Evolutionary conservation across 2,888 invertebrate genomes (phyloP).

Genomic region (Parapristionchus giblindavisi): DNA sequence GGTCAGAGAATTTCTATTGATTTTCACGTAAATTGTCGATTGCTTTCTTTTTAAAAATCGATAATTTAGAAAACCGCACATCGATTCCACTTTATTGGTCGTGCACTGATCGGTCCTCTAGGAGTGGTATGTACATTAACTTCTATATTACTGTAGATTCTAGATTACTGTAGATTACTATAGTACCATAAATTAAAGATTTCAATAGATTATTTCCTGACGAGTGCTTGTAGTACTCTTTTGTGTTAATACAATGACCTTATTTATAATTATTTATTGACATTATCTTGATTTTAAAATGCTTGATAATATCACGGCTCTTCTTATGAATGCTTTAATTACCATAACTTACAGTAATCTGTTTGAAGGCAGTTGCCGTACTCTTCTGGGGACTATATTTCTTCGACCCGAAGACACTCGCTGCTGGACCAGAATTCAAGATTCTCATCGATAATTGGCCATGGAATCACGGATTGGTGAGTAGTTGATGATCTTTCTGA

Average conservation of each 20-base stretch:
- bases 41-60: background rate
- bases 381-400: slow-evolving; percentile 64
- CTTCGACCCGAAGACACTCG: slow-evolving; percentile 57
- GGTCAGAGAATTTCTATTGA: background rate
- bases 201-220: background rate
- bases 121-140: slow-evolving; percentile 45
- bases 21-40: background rate
- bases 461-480: slow-evolving; percentile 65
- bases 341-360: background rate
- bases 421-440: slow-evolving; percentile 56
- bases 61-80: slow-evolving; percentile 20
- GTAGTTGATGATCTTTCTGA: slow-evolving; percentile 16
- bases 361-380: slow-evolving; percentile 56
- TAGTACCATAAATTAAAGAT: too few relatives aligned
- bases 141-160: background rate
- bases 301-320: too few relatives aligned
- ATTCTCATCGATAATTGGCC: slow-evolving; percentile 52
- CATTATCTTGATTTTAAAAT: too few relatives aligned
- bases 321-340: background rate
- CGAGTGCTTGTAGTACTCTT: too few relatives aligned
- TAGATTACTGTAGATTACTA: background rate
- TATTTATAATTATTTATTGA: too few relatives aligned
- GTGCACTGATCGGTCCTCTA: slow-evolving; percentile 50
- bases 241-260: too few relatives aligned
- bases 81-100: slow-evolving; percentile 48